phyloP scores from a whole-genome alignment of 1,140 invertebrate species.

The Lepeophtheirus salmonis region DNA sequence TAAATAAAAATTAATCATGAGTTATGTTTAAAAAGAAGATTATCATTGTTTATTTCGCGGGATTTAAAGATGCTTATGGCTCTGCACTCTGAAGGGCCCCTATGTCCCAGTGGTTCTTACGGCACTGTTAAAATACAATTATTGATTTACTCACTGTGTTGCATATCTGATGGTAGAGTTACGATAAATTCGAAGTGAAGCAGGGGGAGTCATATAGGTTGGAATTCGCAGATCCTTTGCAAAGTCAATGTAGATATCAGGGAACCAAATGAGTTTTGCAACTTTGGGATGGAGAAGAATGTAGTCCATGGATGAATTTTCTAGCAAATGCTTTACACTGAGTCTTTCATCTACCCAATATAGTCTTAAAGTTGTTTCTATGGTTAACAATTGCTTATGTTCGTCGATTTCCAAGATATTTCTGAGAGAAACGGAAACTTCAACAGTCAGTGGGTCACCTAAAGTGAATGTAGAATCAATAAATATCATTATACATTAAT shows the following conservation, averaged over 20 bases:
- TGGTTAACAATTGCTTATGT: conserved; percentile 6
- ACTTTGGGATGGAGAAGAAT: conserved; percentile 16
- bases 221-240: conserved; percentile 16
- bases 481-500: no score
- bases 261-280: conserved; percentile 16
- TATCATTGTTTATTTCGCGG: neutral
- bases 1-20: no score
- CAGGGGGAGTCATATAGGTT: conserved; percentile 5
- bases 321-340: conserved; percentile 9
- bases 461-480: no score
- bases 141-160: conserved; percentile 9
- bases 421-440: conserved; percentile 6
- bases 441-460: conserved; percentile 4
- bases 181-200: conserved; percentile 16
- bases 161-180: conserved; percentile 17
- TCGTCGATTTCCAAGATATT: conserved; percentile 16
- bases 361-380: conserved; percentile 6
- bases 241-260: conserved; percentile 19
- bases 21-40: no score
- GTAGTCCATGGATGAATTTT: conserved; percentile 4
- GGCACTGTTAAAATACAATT: neutral
- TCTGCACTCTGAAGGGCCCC: neutral
- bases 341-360: conserved; percentile 11
- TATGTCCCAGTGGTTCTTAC: neutral
- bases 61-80: neutral